phyloP scores from a whole-genome alignment of 2,113 vertebrate species.

The Sorex fumeus region DNA sequence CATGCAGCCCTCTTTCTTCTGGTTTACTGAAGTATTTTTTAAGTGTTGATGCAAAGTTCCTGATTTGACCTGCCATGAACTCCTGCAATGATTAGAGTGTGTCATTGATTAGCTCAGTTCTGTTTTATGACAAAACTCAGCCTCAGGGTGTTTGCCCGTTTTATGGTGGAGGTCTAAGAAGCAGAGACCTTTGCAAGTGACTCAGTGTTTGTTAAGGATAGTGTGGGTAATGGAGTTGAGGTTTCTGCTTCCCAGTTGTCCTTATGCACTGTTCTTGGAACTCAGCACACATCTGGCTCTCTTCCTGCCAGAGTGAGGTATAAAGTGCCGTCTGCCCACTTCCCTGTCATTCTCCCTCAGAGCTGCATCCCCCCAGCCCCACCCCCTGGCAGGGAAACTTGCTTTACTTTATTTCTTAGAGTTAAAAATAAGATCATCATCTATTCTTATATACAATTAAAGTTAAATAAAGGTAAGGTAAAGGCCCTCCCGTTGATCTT shows the following conservation, averaged over 20 bases:
- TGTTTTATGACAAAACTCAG: neutral
- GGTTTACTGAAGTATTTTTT: neutral
- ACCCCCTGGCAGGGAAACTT: neutral
- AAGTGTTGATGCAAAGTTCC: neutral
- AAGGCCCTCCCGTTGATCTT: too few relatives aligned
- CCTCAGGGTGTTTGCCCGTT: neutral
- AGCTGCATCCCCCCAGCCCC: too few relatives aligned
- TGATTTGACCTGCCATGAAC: neutral
- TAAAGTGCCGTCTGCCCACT: neutral
- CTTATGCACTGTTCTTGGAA: neutral
- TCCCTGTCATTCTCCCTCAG: too few relatives aligned
- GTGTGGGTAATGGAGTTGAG: neutral
- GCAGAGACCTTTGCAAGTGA: neutral
- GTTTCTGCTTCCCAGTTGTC: neutral
- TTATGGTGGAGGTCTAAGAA: neutral
- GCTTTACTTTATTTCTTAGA: conserved; percentile 8
- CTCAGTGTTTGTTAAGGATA: accelerated
- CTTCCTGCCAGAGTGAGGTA: neutral
- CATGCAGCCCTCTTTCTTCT: neutral
- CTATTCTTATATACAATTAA: neutral
- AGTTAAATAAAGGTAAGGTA: too few relatives aligned
- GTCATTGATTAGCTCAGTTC: neutral
- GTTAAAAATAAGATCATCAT: neutral
- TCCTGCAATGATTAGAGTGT: neutral
- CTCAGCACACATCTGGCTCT: neutral